Base-by-base conservation (phyloP, 2,888 invertebrate genomes). In the Ormyrus nitidulus region DNA sequence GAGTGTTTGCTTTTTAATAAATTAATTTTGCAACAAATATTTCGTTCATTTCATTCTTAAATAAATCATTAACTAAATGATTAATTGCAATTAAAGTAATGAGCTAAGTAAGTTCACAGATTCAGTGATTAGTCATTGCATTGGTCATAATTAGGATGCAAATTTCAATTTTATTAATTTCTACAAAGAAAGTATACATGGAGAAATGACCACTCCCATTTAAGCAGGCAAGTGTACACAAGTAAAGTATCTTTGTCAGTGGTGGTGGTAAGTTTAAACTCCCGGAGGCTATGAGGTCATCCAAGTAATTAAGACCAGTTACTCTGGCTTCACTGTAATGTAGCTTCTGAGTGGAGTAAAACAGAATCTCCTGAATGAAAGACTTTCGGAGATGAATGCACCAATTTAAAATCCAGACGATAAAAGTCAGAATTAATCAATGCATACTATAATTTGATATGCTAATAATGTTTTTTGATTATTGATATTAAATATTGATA, bases 291-390 rank as follows among this genome's bases (percentile, higher is more conserved):
- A 89, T 89, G 89, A 90, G 88, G 88, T 90, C 90, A 90, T 89
- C 86, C 85, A 85, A 86, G 87, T 89, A 89, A 90, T 90, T 90
- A 90, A 89, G 89, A 87, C 85, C 86, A 87, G 86, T 89, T 89
- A 87, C 86, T 86, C 84, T 84, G 85, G 82, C 86, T 87, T 86
- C 87, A 83, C 83, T 84, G 82, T 83, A 82, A 80, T 71, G 62
- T 80, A 80, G 71, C 79, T 74, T 71, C 48, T 74, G 66, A 66
- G 79, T 62, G 53, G 54, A 72, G 74, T 78, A 69, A 82, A 76
- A 61, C 66, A 44, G 74, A 80, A 75, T 80, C 78, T 80, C 53
- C 49, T 73, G 80, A 80, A 82, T 82, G 79, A 80, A 80, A 77
- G 79, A 70, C 70, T 80, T 75, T 79, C 54, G n/a, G 65, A 73